phyloP scores from a whole-genome alignment of 2,113 vertebrate genomes.

The Thamnophis sirtalis region DNA sequence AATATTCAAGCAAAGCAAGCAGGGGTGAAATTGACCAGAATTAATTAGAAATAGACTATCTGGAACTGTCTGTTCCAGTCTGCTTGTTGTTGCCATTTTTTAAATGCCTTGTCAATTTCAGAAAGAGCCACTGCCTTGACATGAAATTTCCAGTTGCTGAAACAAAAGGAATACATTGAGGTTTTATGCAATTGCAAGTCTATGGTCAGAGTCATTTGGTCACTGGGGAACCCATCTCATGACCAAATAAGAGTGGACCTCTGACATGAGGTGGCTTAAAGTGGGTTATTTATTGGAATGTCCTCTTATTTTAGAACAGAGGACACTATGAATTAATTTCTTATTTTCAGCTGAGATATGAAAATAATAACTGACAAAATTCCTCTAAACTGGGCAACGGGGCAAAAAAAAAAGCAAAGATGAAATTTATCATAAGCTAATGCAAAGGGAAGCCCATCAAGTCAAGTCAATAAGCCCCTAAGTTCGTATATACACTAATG shows the following conservation, averaged over 20 bases:
- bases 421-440: background rate
- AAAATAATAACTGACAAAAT: background rate
- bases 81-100: background rate
- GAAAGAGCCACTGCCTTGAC: background rate
- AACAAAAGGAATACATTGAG: background rate
- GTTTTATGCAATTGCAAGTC: background rate
- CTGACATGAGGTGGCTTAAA: background rate
- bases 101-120: background rate
- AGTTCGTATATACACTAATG: background rate
- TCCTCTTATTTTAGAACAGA: background rate
- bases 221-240: background rate
- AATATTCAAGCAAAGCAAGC: background rate
- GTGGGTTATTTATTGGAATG: background rate
- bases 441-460: background rate
- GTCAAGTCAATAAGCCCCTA: background rate
- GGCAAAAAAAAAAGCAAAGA: background rate
- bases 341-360: background rate
- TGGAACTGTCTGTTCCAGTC: background rate
- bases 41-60: background rate
- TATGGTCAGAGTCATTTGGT: background rate
- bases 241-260: background rate
- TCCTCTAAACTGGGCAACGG: background rate
- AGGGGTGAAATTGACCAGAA: background rate
- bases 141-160: background rate
- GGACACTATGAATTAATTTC: background rate